A percentile compares a stretch with the other conserved stretches of the same genome.
phyloP scores from a whole-genome alignment of 1,140 invertebrate genomes.

The Dufourea novaeangliae region DNA sequence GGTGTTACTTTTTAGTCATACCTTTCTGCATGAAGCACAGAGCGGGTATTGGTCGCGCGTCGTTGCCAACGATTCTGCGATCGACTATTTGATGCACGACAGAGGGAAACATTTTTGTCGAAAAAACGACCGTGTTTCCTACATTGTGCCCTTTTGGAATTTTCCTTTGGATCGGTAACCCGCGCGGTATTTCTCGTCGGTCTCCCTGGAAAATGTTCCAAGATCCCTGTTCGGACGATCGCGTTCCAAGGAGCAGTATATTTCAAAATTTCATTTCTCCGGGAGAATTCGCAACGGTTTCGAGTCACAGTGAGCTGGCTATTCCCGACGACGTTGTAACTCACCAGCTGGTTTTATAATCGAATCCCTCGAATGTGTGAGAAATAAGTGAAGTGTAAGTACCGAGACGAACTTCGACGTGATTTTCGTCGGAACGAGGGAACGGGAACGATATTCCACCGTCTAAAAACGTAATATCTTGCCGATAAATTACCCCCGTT shows the following conservation, averaged over 20 bases:
- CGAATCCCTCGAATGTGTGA: background rate
- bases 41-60: too few species aligned
- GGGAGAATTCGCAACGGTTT: background rate
- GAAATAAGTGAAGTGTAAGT: too few species aligned
- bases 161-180: background rate
- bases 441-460: background rate
- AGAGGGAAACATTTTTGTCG: background rate
- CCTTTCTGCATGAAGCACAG: too few species aligned
- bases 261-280: conserved; percentile 1
- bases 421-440: background rate
- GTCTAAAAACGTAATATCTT: background rate
- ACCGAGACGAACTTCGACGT: background rate
- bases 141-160: background rate
- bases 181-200: background rate
- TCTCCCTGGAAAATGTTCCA: background rate
- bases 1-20: too few species aligned
- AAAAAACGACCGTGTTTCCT: background rate
- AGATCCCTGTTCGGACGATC: background rate
- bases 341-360: background rate
- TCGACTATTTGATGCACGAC: too few species aligned
- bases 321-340: background rate
- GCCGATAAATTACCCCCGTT: conserved; percentile 5
- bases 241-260: background rate
- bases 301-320: background rate
- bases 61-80: too few species aligned